Conservation (phyloP, 2,113 vertebrate genomes). For the Myanophis thanlyinensis region DNA sequence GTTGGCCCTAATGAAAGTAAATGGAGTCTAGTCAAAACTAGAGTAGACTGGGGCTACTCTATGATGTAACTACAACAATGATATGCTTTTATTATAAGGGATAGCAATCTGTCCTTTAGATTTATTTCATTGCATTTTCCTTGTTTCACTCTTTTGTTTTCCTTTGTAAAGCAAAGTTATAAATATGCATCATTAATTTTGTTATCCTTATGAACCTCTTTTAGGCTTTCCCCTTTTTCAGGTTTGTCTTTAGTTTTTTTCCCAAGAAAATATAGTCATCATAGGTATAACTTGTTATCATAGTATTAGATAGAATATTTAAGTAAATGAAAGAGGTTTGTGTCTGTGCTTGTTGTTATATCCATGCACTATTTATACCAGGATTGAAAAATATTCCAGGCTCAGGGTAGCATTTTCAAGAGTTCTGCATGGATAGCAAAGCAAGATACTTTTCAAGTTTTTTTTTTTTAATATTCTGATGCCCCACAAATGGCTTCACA, state of each 20-base stretch:
- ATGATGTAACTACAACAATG: not conserved
- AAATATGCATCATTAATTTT: not conserved
- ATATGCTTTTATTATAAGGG: not conserved
- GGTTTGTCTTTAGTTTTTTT: not conserved
- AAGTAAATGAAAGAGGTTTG: not conserved
- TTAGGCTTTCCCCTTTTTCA: not conserved
- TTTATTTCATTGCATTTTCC: not conserved
- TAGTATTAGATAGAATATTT: not conserved
- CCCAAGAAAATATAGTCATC: not conserved
- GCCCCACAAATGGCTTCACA: not conserved
- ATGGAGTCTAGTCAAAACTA: not conserved
- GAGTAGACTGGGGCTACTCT: not conserved
- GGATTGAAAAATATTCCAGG: not conserved
- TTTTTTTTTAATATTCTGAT: not conserved
- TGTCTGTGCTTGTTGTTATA: not conserved
- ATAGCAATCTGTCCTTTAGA: not conserved
- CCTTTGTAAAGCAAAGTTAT: not conserved
- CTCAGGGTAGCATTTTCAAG: not conserved
- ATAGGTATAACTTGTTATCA: not conserved
- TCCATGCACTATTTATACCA: not conserved
- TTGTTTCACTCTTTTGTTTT: not conserved
- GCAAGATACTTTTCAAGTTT: not conserved
- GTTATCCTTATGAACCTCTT: not conserved
- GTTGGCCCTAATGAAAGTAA: not conserved
- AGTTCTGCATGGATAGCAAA: not conserved